Evolutionary conservation across 2,888 invertebrate genomes (phyloP), one percentile per base, ranked within the genome.

Genomic region (Drosophila engyochracea): DNA sequence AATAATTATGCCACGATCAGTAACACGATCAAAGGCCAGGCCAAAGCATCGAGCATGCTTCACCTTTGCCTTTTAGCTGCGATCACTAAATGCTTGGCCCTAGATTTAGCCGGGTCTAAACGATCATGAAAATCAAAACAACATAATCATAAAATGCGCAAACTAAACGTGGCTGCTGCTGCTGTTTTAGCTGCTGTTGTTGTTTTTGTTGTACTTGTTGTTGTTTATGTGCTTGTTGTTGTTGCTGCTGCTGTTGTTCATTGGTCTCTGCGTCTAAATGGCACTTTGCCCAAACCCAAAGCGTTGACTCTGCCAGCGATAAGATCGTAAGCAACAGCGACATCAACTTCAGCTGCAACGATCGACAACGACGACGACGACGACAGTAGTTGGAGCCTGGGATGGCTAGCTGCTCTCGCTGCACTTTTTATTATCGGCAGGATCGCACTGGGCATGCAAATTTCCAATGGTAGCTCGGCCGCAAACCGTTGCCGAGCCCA

Each of bases 81-180:
- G 82, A 74, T 84, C 90, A 62, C 88, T 84, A 84, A 84, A 84
- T 84, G 84, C 84, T 89, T 83, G 87, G 79, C 82, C 79, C 70
- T 83, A 87, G 72, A 71, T 52, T 52, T 58, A 71, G 75, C 61
- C 69, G 33, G 62, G 69, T 59, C 76, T 68, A 87, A 79, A 79
- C 91, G 91, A 86, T 86, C 85, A 91, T 86, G 91, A 90, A 85
- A 90, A 86, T 90, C 86, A 87, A 91, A 84, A 87, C 86, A 87
- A 87, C 86, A 87, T 87, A 87, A 87, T 87, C 86, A 87, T 91
- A 91, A 87, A 91, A 91, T 85, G 88, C 79, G 76, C 91, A 89
- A 89, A 79, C 91, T 90, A 79, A 90, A 89, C 91, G 91, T 85
- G 86, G 84, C 76, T 68, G 78, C 83, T 83, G 75, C 74, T 72